Percentiles rank a stretch among this genome's conserved stretches.
phyloP scores from a whole-genome alignment of 1,140 invertebrate genomes.

The Paralvinella palmiformis region DNA sequence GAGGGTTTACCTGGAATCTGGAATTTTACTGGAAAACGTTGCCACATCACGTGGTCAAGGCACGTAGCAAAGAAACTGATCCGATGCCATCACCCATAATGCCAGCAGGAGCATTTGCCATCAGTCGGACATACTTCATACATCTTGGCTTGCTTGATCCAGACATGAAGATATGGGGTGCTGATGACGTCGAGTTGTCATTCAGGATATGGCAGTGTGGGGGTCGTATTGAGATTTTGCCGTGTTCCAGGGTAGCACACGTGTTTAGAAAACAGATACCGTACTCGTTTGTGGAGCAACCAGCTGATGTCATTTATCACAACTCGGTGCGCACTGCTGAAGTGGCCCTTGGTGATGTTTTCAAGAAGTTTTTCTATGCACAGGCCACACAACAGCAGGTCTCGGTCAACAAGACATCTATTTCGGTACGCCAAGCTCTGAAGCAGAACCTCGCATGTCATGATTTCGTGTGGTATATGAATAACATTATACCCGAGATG shows the following conservation, averaged over 20 bases:
- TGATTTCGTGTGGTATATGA: slow-evolving; percentile 12
- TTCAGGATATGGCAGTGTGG: slow-evolving; percentile 93
- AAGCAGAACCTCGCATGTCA: slow-evolving; percentile 10
- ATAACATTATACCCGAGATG: slow-evolving; percentile 17
- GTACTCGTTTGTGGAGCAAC: background rate
- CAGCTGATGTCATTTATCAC: background rate
- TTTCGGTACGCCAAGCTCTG: slow-evolving; percentile 7
- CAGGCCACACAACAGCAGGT: background rate
- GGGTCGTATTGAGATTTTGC: slow-evolving; percentile 60
- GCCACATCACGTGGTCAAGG: slow-evolving; percentile 81
- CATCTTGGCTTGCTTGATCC: slow-evolving; percentile 86
- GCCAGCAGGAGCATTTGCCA: slow-evolving; percentile 90
- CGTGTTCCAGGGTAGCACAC: slow-evolving; percentile 95
- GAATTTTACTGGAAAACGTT: slow-evolving; percentile 86
- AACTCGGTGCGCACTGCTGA: background rate
- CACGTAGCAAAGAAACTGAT: slow-evolving; percentile 66
- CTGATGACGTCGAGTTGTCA: slow-evolving; percentile 91
- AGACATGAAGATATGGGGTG: slow-evolving; percentile 97
- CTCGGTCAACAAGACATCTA: background rate
- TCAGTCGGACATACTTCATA: slow-evolving; percentile 81
- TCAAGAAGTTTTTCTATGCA: slow-evolving; percentile 1
- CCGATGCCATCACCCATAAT: slow-evolving; percentile 72
- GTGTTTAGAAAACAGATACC: slow-evolving; percentile 59
- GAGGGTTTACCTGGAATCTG: slow-evolving; percentile 17
- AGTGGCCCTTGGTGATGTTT: background rate